Conservation (phyloP, 2,113 vertebrate species). For the Lophotis ruficrista region DNA sequence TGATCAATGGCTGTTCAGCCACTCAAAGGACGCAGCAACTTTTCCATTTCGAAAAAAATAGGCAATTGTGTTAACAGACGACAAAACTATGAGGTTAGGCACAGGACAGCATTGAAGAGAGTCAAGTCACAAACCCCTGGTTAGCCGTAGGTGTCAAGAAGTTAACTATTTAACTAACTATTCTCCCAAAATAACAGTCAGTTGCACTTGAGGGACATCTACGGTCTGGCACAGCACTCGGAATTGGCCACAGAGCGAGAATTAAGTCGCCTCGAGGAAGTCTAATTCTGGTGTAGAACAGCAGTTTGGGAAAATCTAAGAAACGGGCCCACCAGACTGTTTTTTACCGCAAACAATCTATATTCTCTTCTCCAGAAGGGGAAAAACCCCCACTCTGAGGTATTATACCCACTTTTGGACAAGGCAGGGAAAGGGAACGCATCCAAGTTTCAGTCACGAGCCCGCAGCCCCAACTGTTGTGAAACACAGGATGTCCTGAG, state of each 20-base stretch:
- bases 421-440: background rate
- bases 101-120: background rate
- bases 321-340: background rate
- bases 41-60: background rate
- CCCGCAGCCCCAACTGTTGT: background rate
- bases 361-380: background rate
- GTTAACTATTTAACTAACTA: background rate
- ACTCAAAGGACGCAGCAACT: background rate
- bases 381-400: background rate
- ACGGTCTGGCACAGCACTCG: fast-evolving
- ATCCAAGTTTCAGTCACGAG: background rate
- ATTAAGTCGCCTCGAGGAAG: background rate
- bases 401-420: background rate
- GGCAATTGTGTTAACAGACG: background rate
- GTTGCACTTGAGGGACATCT: background rate
- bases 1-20: background rate
- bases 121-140: background rate
- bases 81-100: background rate
- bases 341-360: background rate
- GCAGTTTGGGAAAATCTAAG: background rate
- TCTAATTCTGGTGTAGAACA: background rate
- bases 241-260: background rate
- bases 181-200: background rate
- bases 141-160: background rate
- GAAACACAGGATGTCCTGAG: background rate